These are phyloP conservation scores for Hypomecis punctinalis DNA, from an alignment of 2,888 invertebrate genomes.

Conservation along the genomic window DNA sequence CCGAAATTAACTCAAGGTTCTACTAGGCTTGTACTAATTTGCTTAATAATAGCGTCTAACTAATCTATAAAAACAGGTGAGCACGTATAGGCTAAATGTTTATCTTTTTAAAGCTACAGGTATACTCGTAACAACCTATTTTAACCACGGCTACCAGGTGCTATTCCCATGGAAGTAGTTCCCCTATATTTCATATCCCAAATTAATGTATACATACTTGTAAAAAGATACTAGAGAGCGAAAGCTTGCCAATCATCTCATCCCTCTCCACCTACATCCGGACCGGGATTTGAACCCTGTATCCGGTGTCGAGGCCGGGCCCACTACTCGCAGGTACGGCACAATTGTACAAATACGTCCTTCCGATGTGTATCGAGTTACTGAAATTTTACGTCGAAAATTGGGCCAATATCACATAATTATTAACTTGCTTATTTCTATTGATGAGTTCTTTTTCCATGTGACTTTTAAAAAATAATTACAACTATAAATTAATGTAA, in stretches of 20 bases:
- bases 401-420: too few relatives aligned
- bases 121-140: neutral
- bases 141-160: conserved; percentile 6
- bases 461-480: too few relatives aligned
- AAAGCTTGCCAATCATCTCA: conserved; percentile 26
- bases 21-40: too few relatives aligned
- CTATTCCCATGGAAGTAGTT: conserved; percentile 16
- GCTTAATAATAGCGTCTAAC: too few relatives aligned
- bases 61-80: too few relatives aligned
- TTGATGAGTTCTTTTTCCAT: too few relatives aligned
- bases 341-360: conserved; percentile 44
- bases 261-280: conserved; percentile 27
- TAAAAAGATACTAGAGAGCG: conserved; percentile 13
- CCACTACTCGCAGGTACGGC: conserved; percentile 34
- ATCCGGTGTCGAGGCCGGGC: conserved; percentile 15
- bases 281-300: conserved; percentile 12
- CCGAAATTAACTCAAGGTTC: too few relatives aligned
- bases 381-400: neutral
- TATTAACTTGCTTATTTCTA: too few relatives aligned
- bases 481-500: too few relatives aligned
- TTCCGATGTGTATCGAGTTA: conserved; percentile 16
- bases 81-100: too few relatives aligned
- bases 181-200: too few relatives aligned
- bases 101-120: neutral
- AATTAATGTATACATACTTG: conserved; percentile 1